Evolutionary conservation across 2,888 invertebrate species (phyloP), one percentile per base, ranked within the genome.

Genomic region (Rotaria magnacalcarata): DNA sequence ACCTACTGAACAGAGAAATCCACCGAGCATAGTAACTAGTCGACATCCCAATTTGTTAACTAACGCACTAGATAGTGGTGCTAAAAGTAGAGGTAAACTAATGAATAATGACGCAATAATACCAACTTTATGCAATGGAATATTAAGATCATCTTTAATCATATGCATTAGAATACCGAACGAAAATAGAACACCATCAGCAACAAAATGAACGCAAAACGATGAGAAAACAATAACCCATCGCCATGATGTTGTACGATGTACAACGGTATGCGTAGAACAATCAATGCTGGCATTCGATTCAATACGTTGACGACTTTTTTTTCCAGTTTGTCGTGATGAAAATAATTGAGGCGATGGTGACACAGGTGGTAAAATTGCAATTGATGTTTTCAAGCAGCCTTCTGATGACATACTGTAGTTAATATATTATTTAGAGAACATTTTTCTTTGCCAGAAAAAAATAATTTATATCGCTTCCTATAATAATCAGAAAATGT

Each of bases 121-220:
- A 6, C 95, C 96, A 87, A 96, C 94, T 86, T 95, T 94, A 89
- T 95, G 95, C 85, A 94, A 94, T 89, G 95, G 94, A 84, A 94
- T 94, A 91, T 96, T 96, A 90, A 95, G 94, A 88, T 94, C 93
- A 87, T 95, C 92, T 89, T 96, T 94, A 90, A 95, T 94, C 4
- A 95, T 94, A 91, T 93, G 96, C 75, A 75, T 75, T 89, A 96
- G 94, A 8, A 96, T 94, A 86, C 96, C 96, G 91, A 96, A 96
- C 88, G 95, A 95, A 92, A 96, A 96, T 0, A 95, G 95, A 88
- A 96, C 94, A 6, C 96, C 96, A 90, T 96, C 75, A 75, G 75
- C 75, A 75, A 75, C 47, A 24, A 75, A 75, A 75, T 75, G 75
- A 19, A 21, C 21, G 11, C 75, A 24, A 43, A 75, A 75, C 24